These are phyloP conservation scores for Pseudois nayaur DNA, from an alignment of 2,113 vertebrate species.

Conservation along the genomic window DNA sequence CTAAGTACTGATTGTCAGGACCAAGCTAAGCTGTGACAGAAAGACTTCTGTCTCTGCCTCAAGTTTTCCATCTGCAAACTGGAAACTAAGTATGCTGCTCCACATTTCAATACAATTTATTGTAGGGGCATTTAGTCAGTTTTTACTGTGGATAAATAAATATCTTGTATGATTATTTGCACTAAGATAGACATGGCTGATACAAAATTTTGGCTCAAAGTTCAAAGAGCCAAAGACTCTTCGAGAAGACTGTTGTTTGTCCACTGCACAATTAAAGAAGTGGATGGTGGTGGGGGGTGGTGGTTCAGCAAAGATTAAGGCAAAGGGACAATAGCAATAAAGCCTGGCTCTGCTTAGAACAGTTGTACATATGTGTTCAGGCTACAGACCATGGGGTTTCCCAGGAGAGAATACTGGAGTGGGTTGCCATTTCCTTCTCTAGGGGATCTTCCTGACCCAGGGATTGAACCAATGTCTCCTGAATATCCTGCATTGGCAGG, in stretches of 20 bases:
- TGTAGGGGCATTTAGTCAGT: background rate
- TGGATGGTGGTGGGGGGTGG: fast-evolving
- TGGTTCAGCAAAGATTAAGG: background rate
- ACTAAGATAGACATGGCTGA: background rate
- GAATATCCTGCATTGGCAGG: background rate
- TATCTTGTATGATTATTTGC: background rate
- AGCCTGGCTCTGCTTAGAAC: background rate
- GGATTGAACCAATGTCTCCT: background rate
- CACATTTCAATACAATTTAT: background rate
- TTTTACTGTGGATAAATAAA: background rate
- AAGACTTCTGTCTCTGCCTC: background rate
- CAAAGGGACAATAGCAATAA: background rate
- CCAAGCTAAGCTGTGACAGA: background rate
- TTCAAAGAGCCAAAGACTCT: background rate
- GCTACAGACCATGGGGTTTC: background rate
- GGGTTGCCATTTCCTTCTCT: background rate
- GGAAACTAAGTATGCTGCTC: background rate
- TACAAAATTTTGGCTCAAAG: background rate
- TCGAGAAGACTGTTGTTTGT: background rate
- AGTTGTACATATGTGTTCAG: background rate
- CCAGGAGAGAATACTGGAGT: background rate
- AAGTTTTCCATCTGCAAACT: background rate
- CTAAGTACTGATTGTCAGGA: background rate
- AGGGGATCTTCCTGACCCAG: background rate
- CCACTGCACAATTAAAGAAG: background rate